Conservation (phyloP, 2,888 invertebrate species). For the Antheraea yamamai region DNA sequence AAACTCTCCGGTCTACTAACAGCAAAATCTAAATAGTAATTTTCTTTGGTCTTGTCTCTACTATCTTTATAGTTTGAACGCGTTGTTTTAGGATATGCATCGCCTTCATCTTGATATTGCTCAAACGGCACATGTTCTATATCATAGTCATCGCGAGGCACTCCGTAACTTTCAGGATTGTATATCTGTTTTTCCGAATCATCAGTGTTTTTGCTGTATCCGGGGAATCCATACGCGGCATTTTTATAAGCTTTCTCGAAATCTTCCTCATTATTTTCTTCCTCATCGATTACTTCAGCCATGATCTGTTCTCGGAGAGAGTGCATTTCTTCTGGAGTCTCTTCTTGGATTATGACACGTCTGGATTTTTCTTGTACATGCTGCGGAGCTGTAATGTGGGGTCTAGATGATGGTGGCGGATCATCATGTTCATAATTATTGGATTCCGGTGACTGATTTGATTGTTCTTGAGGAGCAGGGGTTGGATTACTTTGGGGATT, state of each 20-base stretch:
- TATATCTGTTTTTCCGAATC: conserved; percentile 66
- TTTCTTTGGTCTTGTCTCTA: conserved; percentile 63
- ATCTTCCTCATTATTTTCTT: conserved; percentile 71
- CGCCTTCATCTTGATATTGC: conserved; percentile 63
- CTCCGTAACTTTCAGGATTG: conserved; percentile 62
- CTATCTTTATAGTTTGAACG: conserved; percentile 64
- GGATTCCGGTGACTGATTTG: conserved; percentile 26
- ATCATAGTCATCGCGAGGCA: conserved; percentile 52
- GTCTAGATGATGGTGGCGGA: conserved; percentile 11
- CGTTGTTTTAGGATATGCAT: conserved; percentile 60
- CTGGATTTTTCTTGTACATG: conserved; percentile 64
- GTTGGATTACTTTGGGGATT: conserved; percentile 33
- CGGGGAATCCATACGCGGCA: conserved; percentile 71
- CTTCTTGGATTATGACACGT: conserved; percentile 61
- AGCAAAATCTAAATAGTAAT: conserved; percentile 67
- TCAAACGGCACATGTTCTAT: conserved; percentile 60
- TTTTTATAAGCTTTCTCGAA: conserved; percentile 74
- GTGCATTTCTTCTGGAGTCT: conserved; percentile 59
- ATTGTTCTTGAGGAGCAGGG: conserved; percentile 31
- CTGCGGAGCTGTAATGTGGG: conserved; percentile 35
- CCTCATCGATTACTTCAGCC: conserved; percentile 56
- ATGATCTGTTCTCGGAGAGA: conserved; percentile 56
- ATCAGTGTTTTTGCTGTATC: conserved; percentile 50
- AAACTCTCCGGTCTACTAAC: conserved; percentile 63
- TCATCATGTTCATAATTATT: conserved; percentile 28